Base-by-base conservation (phyloP, 2,113 vertebrate genomes). In the Callipepla californica region DNA sequence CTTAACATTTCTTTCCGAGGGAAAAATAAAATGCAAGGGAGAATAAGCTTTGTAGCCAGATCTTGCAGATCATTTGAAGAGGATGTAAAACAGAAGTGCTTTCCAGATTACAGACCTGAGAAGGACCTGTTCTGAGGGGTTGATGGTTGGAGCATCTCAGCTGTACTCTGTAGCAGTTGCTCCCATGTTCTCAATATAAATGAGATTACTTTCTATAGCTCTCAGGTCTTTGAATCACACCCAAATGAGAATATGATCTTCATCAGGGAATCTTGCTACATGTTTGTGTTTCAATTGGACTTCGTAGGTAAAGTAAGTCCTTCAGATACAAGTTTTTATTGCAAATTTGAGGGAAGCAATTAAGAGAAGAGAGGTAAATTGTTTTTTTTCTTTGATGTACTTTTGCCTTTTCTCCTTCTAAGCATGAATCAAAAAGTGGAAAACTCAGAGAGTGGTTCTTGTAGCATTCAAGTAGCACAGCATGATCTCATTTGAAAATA, bases 51-150 rank as follows among this genome's bases (percentile, higher is more conserved):
- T 74, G 76, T 59, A 92, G 82, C 85, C 90, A 95, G 94, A 91
- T 45, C 82, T 96, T 92, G 76, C 91, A 87, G 89, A 55, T 93
- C 89, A 58, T 92, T 94, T 40, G 61, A 75, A 83, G 89, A 81
- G 44, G 51, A 82, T 91, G 51, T 88, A 89, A 89, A 74, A 50
- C 80, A 91, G 36, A 53, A 92, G 82, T 88, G 73, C 91, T 94
- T 92, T 91, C 85, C 93, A 91, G 61, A 68, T 65, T 86, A 73
- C 73, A 94, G 85, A 57, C 61, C n/a, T 7, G 7, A 85, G 79
- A 83, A 91, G 57, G 82, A 91, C 89, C 73, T 78, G 47, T 91
- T 85, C 79, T 85, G 68, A 48, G 82, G 93, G 87, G 42, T 36
- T 90, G 74, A 8, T 59, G 32, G 36, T 51, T 87, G 65, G 75